A percentile compares a stretch with the other conserved stretches of the same genome.
phyloP scores from a whole-genome alignment of 2,888 invertebrate species.

The Odontocerum albicorne region DNA sequence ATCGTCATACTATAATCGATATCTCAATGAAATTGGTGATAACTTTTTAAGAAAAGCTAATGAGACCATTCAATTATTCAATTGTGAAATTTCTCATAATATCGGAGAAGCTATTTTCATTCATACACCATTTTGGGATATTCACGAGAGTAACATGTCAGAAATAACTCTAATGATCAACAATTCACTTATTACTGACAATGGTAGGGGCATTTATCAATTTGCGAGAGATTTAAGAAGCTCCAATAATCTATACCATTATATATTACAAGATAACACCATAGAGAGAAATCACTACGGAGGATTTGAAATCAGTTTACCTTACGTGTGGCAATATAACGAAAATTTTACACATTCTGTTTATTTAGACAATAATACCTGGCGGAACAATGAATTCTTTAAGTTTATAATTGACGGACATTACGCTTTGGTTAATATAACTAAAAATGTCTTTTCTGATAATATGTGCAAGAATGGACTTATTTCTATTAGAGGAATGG shows the following conservation, averaged over 20 bases:
- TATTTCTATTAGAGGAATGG: constrained; percentile 89
- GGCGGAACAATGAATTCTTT: constrained; percentile 85
- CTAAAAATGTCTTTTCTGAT: constrained; percentile 79
- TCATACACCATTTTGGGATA: constrained; percentile 84
- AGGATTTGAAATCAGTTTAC: constrained; percentile 86
- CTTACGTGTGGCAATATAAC: constrained; percentile 94
- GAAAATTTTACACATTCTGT: constrained; percentile 93
- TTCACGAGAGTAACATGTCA: constrained; percentile 82
- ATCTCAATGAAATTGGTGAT: constrained; percentile 82
- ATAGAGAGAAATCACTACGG: constrained; percentile 84
- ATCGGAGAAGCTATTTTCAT: constrained; percentile 78
- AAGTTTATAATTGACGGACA: constrained; percentile 88
- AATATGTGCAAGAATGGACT: constrained; percentile 84
- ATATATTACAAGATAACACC: constrained; percentile 83
- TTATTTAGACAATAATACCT: constrained; percentile 83
- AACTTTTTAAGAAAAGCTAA: constrained; percentile 86
- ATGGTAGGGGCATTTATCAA: constrained; percentile 85
- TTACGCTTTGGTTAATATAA: constrained; percentile 86
- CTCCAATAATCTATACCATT: constrained; percentile 97
- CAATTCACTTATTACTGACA: constrained; percentile 80
- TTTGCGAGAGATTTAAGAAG: constrained; percentile 91
- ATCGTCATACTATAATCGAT: constrained; percentile 85
- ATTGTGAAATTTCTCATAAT: constrained; percentile 81
- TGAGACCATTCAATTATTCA: constrained; percentile 78
- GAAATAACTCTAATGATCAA: constrained; percentile 91